Evolutionary conservation across 2,797 vertebrate species (phyloP), one percentile per base, ranked within the genome.

Genomic region (Poeciliopsis infans): DNA sequence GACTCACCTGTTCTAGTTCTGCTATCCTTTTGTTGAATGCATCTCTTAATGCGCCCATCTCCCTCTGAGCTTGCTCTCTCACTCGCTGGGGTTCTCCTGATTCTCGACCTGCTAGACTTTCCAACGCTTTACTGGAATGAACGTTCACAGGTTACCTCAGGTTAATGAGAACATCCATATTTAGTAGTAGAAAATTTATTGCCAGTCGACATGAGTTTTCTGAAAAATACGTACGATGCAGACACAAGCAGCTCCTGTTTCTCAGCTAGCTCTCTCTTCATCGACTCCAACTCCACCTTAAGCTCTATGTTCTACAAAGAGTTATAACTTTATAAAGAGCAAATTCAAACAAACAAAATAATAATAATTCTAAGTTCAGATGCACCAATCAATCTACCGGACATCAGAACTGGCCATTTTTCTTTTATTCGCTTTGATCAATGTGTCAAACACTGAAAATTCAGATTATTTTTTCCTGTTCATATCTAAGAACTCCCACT

Each of bases 211-310:
- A 59, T 66, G 1, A 72, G 69, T 64, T 33, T 68, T 47, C 33
- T 45, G 55, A 31, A 77, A 76, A 77, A 76, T 85, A 97, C 97
- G 96, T 94, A 99, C 98, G 97, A 99, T 79, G 98, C 98, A 78
- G 97, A 97, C 76, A 99, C 92, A 23, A 99, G 97, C 0, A 99
- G 94, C 80, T 96, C 96, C 71, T 99, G 98, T 89, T 97, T 97
- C 93, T 99, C 97, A 47, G 96, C 96, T 80, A 99, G 94, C 15
- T 99, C 98, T 84, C 94, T 94, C 91, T 99, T 99, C 96, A 99
- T 96, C 53, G 97, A 98, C 93, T 99, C 98, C 81, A 98, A 89
- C 92, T 99, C 98, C 81, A 99, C 98, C 89, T 98, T 99, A 76
- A 99, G 95, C 93, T 99, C 98, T 78, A 99, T 98, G 88, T 99